These are phyloP conservation scores for Lepus americanus DNA, from an alignment of 2,113 vertebrate species.

Conservation along the genomic window DNA sequence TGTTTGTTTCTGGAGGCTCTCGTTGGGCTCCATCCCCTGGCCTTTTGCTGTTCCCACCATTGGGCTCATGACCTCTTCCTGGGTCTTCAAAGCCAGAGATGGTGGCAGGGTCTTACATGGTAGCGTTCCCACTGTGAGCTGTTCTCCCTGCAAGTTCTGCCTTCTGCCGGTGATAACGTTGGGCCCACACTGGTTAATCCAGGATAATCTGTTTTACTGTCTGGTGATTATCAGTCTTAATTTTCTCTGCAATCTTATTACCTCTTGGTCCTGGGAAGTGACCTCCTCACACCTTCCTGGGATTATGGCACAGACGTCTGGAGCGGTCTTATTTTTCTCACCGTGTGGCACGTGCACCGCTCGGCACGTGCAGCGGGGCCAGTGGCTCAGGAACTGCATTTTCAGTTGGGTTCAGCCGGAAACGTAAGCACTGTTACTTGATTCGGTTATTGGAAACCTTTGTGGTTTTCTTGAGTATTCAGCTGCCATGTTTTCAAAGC, in stretches of 20 bases:
- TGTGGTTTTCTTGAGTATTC: not conserved
- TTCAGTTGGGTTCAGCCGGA: not conserved
- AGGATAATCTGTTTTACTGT: not conserved
- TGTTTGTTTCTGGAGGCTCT: not conserved
- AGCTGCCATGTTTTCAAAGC: not conserved
- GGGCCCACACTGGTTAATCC: not conserved
- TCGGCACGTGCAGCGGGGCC: not conserved
- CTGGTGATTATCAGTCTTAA: not conserved
- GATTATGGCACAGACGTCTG: not conserved
- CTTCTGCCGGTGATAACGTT: no score
- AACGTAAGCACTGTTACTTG: not conserved
- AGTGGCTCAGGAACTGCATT: not conserved
- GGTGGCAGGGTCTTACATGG: not conserved
- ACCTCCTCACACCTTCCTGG: not conserved
- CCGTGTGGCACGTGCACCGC: no score
- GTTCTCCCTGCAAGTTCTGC: no score
- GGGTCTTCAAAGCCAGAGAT: no score
- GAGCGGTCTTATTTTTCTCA: no score
- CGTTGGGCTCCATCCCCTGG: not conserved
- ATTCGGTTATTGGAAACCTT: not conserved
- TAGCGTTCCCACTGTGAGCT: no score
- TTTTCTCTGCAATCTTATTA: not conserved
- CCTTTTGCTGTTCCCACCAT: not conserved
- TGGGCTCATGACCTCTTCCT: not conserved
- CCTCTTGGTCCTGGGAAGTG: not conserved